Conservation (phyloP, 2,888 invertebrate species). For the Terebella lapidaria region DNA sequence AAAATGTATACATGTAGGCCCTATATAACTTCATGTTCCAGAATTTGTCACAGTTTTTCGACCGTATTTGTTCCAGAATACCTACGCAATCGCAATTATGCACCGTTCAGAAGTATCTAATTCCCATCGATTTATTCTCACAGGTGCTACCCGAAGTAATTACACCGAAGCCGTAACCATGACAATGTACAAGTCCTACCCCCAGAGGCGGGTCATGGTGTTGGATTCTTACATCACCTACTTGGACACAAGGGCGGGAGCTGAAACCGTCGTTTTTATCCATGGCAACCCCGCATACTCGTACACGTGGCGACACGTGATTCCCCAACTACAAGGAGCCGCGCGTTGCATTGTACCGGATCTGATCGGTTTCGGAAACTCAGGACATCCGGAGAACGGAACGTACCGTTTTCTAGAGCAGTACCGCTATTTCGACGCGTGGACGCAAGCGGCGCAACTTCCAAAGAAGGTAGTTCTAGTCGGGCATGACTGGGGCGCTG, state of each 20-base stretch:
- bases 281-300: constrained; percentile 4
- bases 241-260: constrained; percentile 7
- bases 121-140: too few relatives aligned
- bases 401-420: constrained; percentile 5
- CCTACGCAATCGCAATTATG: too few relatives aligned
- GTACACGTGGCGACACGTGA: constrained; percentile 6
- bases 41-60: too few relatives aligned
- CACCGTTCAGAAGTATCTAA: too few relatives aligned
- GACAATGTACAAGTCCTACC: neutral
- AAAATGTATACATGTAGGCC: too few relatives aligned
- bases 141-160: too few relatives aligned
- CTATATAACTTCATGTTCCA: too few relatives aligned
- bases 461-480: constrained; percentile 6
- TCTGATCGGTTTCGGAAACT: constrained; percentile 4
- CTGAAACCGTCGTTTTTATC: constrained; percentile 3
- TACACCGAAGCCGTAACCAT: too few relatives aligned
- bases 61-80: too few relatives aligned
- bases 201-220: constrained; percentile 3
- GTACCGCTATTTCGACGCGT: constrained; percentile 7
- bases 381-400: neutral
- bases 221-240: constrained; percentile 7
- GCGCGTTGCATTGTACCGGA: constrained; percentile 7
- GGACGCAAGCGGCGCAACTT: constrained; percentile 1
- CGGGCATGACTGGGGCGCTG: constrained; percentile 20
- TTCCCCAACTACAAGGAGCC: constrained; percentile 4